Percentiles rank a stretch among this genome's conserved stretches.
These are phyloP conservation scores for human DNA, from an alignment of 2,113 vertebrate genomes.

Conservation along the genomic window GRCh38 chr9:96328501-96329000, in stretches of 20 bases:
- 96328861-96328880: not conserved
- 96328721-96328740: not conserved
- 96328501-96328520: not conserved
- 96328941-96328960: no score
- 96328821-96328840: slow-evolving; percentile 6
- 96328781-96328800: not conserved
- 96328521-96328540: not conserved
- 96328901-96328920: no score
- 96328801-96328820: not conserved
- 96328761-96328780: not conserved
- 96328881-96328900: no score
- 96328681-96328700: not conserved
- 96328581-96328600: not conserved
- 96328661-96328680: not conserved
- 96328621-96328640: not conserved
- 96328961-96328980: no score
- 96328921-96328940: no score
- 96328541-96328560: not conserved
- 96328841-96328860: not conserved
- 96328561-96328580: not conserved
- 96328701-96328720: not conserved
- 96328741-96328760: not conserved
- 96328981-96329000: no score
- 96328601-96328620: not conserved
- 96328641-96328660: not conserved